phyloP scores from a whole-genome alignment of 2,888 invertebrate species.

The Leptinotarsa peninsularis region DNA sequence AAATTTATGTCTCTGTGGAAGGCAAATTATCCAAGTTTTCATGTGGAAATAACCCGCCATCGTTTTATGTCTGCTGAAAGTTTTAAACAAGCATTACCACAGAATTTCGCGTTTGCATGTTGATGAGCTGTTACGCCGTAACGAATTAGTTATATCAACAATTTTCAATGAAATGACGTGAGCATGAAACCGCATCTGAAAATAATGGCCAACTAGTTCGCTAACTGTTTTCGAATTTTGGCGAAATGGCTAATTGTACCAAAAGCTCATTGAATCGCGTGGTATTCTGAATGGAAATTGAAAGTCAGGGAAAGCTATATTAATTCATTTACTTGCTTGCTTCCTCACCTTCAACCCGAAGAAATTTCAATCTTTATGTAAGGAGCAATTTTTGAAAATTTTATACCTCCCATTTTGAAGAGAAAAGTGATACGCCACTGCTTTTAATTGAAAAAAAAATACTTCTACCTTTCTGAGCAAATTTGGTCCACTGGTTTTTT shows the following conservation, averaged over 20 bases:
- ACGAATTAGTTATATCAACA: conserved; percentile 43
- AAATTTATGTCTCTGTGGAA: conserved; percentile 6
- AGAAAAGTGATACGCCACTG: no score
- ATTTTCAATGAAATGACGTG: conserved; percentile 45
- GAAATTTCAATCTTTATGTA: no score
- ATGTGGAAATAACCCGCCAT: not conserved
- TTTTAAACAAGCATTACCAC: conserved; percentile 13
- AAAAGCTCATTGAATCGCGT: not conserved
- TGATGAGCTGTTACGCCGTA: conserved; percentile 29
- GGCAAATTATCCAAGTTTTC: not conserved
- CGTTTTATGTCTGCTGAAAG: conserved; percentile 3
- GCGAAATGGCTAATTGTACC: not conserved
- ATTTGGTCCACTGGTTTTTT: no score
- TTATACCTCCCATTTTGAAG: no score
- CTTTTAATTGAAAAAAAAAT: no score
- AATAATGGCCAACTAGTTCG: not conserved
- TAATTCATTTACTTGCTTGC: no score
- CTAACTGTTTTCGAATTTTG: not conserved
- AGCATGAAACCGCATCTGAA: conserved; percentile 32
- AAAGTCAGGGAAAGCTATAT: no score
- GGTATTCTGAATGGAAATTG: not conserved
- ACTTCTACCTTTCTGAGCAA: no score
- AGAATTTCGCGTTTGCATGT: conserved; percentile 30
- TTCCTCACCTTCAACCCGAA: no score
- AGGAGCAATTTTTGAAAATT: no score